Conservation (phyloP, 2,888 invertebrate species). For the Dasysyrphus tricinctus region DNA sequence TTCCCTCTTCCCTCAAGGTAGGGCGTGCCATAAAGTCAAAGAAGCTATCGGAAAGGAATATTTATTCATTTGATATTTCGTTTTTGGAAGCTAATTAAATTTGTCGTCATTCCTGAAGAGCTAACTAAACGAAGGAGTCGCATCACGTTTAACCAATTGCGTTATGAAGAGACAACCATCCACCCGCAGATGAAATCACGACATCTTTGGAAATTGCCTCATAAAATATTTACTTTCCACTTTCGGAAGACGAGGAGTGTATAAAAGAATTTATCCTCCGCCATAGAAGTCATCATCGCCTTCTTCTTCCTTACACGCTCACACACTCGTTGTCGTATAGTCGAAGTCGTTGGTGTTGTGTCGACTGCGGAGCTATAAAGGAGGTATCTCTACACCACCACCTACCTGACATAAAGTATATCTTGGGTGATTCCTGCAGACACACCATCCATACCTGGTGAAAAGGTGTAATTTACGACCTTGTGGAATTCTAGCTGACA, state of each 20-base stretch:
- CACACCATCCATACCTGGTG: conserved; percentile 64
- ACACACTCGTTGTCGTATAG: conserved; percentile 11
- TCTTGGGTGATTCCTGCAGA: conserved; percentile 63
- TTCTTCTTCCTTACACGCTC: conserved; percentile 33
- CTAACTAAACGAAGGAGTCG: conserved; percentile 36
- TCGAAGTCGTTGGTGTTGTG: not conserved
- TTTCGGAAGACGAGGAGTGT: conserved; percentile 40
- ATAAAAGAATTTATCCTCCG: conserved; percentile 48
- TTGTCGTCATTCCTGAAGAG: conserved; percentile 27
- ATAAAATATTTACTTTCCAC: conserved; percentile 73
- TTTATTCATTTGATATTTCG: conserved; percentile 29
- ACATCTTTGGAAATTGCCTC: conserved; percentile 62
- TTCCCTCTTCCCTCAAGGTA: not conserved
- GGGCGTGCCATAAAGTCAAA: conserved; percentile 23
- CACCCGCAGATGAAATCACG: conserved; percentile 68
- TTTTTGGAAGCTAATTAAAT: conserved; percentile 58
- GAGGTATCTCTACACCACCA: conserved; percentile 7
- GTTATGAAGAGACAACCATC: conserved; percentile 43
- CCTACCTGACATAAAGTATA: conserved; percentile 61
- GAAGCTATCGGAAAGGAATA: conserved; percentile 15
- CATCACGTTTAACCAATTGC: conserved; percentile 67
- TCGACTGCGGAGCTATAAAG: conserved; percentile 3
- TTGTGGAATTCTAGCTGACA: conserved; percentile 68
- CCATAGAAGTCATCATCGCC: conserved; percentile 47
- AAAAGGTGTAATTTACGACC: conserved; percentile 75